Evolutionary conservation across 1,140 invertebrate genomes (phyloP).

Genomic region (Cecropterus lyciades): DNA sequence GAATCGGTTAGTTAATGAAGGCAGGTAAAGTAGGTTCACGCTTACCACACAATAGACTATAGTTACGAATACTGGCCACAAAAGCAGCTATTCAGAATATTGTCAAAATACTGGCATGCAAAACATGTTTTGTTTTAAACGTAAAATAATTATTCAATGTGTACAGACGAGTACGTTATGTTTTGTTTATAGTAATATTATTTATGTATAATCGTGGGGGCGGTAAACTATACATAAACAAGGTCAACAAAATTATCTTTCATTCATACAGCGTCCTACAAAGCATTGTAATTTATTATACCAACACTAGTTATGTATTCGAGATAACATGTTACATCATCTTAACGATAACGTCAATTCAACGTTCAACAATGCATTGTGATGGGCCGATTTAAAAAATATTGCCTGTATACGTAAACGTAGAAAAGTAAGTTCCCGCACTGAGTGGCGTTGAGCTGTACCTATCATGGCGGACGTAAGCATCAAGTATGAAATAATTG

Average conservation of each 20-base stretch:
- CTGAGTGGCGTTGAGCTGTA: constrained; percentile 13
- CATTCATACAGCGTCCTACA: constrained; percentile 53
- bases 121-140: constrained; percentile 1
- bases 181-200: constrained; percentile 7
- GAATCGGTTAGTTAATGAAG: constrained; percentile 7
- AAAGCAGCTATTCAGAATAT: constrained; percentile 4
- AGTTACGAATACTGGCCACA: constrained; percentile 4
- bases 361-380: constrained; percentile 28
- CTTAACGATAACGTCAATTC: constrained; percentile 32
- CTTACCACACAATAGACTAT: constrained; percentile 11
- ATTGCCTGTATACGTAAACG: constrained; percentile 22
- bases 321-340: constrained; percentile 55
- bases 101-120: background rate
- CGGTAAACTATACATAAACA: constrained; percentile 37
- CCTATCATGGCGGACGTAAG: constrained; percentile 66
- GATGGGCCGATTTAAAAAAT: constrained; percentile 18
- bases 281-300: constrained; percentile 33
- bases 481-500: constrained; percentile 77
- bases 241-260: constrained; percentile 61
- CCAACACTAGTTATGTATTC: constrained; percentile 32
- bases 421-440: constrained; percentile 28
- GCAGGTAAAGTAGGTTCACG: background rate
- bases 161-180: background rate
- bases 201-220: constrained; percentile 8
- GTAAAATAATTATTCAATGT: background rate